Conservation (phyloP, 2,888 invertebrate genomes). For the Steromphala cineraria region DNA sequence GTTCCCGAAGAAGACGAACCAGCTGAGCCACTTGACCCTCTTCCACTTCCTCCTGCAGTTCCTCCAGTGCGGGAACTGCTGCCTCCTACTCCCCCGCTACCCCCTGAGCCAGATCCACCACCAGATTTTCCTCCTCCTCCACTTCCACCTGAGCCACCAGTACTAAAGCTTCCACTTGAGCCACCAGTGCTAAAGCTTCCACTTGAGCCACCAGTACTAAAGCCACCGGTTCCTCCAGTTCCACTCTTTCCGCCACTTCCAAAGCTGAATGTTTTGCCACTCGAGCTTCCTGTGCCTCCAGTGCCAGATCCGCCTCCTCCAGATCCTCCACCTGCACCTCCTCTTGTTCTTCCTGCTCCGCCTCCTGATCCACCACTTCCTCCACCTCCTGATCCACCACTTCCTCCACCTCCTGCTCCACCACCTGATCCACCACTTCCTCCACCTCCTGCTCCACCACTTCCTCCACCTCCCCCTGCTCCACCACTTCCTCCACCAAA, state of each 20-base stretch:
- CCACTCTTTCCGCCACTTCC: neutral
- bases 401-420: neutral
- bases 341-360: neutral
- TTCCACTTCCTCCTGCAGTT: neutral
- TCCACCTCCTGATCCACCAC: conserved; percentile 5
- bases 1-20: neutral
- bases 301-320: neutral
- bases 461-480: neutral
- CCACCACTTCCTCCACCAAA: neutral
- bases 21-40: neutral
- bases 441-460: neutral
- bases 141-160: neutral
- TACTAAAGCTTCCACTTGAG: neutral
- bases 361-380: neutral
- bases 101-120: neutral
- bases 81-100: neutral
- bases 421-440: conserved; percentile 12
- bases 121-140: neutral
- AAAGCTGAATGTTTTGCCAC: neutral
- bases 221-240: neutral
- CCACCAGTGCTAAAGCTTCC: neutral
- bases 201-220: neutral
- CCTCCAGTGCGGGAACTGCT: neutral
- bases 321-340: neutral
- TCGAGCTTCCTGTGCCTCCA: neutral